Conservation (phyloP, 2,797 vertebrate species). For the Chlorospingus semifuscus region DNA sequence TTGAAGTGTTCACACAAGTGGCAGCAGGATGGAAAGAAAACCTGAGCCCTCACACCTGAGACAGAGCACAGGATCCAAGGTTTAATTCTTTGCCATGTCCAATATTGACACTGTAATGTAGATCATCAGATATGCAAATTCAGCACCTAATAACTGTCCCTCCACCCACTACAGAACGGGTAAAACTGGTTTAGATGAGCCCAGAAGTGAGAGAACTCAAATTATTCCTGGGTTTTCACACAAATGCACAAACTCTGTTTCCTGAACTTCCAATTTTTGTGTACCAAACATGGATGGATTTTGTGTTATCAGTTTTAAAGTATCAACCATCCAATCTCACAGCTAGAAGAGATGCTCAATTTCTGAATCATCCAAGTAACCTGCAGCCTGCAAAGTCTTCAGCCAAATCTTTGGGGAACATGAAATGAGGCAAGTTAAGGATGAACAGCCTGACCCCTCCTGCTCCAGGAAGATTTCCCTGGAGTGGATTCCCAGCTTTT, state of each 20-base stretch:
- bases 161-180: neutral
- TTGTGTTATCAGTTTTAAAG: neutral
- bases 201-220: neutral
- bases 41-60: neutral
- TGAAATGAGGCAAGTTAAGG: neutral
- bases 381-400: neutral
- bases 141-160: neutral
- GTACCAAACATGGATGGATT: neutral
- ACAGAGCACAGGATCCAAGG: neutral
- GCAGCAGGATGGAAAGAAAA: neutral
- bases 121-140: neutral
- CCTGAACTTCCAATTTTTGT: neutral
- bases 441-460: neutral
- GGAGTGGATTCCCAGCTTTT: neutral
- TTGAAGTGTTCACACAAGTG: neutral
- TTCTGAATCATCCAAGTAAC: neutral
- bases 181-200: neutral
- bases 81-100: neutral
- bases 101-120: rapidly evolving
- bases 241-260: neutral
- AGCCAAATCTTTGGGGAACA: neutral
- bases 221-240: neutral
- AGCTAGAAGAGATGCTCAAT: neutral
- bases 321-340: neutral
- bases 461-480: neutral